phyloP scores from a whole-genome alignment of 2,113 vertebrate genomes.

The Acanthochromis polyacanthus region DNA sequence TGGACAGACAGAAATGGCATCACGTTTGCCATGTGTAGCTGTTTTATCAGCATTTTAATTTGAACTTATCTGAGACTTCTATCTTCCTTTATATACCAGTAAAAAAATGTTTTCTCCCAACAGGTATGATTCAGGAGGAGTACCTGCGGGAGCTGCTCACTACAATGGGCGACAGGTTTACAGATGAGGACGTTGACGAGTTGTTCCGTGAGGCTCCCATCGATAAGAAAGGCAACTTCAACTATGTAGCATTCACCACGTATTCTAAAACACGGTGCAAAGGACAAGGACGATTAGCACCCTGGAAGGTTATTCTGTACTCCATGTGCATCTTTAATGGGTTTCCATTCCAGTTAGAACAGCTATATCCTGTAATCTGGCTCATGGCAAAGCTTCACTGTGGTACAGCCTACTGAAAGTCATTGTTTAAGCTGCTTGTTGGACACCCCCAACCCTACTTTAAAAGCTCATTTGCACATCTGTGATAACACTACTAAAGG shows the following conservation, averaged over 20 bases:
- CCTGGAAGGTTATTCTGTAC: background rate
- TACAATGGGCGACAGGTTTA: constrained; percentile 95
- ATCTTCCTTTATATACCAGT: too few relatives aligned
- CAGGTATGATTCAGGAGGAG: constrained; percentile 91
- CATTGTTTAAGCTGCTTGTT: constrained; percentile 67
- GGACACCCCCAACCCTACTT: constrained; percentile 20
- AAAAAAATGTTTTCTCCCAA: background rate
- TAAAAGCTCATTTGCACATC: constrained; percentile 77
- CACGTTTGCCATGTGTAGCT: too few relatives aligned
- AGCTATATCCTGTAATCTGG: constrained; percentile 43
- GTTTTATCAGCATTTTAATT: too few relatives aligned
- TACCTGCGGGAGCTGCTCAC: constrained; percentile 94
- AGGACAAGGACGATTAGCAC: constrained; percentile 93
- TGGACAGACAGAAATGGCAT: too few relatives aligned
- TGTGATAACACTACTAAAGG: constrained; percentile 51
- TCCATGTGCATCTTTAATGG: constrained; percentile 16
- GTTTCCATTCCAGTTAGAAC: constrained; percentile 26
- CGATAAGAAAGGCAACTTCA: constrained; percentile 96
- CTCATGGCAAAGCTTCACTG: constrained; percentile 39
- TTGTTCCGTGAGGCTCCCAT: constrained; percentile 95
- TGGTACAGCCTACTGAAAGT: constrained; percentile 49
- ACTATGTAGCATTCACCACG: constrained; percentile 95
- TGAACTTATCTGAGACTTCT: too few relatives aligned
- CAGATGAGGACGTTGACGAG: constrained; percentile 96
- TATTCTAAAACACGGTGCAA: constrained; percentile 94